These are phyloP conservation scores for Tauraco hartlaubi DNA, from an alignment of 2,797 vertebrate genomes.

Conservation along the genomic window DNA sequence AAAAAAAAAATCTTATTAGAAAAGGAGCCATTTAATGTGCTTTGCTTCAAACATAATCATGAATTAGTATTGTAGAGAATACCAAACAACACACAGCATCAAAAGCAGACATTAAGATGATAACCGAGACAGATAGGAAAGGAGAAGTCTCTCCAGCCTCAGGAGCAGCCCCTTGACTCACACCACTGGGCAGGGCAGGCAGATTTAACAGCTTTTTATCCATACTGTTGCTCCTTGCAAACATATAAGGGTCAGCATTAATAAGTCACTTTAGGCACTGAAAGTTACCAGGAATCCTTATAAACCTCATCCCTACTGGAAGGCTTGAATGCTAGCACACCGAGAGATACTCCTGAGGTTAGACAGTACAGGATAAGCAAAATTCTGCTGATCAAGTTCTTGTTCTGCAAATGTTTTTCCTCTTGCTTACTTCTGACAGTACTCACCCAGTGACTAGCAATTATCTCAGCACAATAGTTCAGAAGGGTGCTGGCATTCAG, in stretches of 20 bases:
- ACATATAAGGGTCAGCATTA: background rate
- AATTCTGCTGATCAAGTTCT: background rate
- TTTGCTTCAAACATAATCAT: background rate
- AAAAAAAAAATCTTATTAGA: background rate
- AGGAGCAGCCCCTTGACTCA: background rate
- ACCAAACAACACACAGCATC: background rate
- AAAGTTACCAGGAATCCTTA: background rate
- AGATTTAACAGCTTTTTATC: background rate
- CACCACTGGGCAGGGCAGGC: background rate
- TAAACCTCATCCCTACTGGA: background rate
- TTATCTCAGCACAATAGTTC: slow-evolving; percentile 99
- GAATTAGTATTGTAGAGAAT: background rate
- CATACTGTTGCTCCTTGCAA: background rate
- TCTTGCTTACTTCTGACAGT: background rate
- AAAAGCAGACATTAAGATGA: background rate
- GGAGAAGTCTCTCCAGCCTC: background rate
- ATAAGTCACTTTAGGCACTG: background rate
- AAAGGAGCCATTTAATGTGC: background rate
- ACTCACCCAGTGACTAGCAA: slow-evolving; percentile 98
- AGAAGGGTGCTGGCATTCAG: slow-evolving; percentile 92
- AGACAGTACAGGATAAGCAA: background rate
- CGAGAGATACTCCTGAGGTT: background rate
- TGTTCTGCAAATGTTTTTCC: background rate
- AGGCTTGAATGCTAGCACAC: background rate
- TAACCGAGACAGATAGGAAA: background rate